These are phyloP conservation scores for Stenolophus ochropezus DNA, from an alignment of 2,888 invertebrate species.

Conservation along the genomic window DNA sequence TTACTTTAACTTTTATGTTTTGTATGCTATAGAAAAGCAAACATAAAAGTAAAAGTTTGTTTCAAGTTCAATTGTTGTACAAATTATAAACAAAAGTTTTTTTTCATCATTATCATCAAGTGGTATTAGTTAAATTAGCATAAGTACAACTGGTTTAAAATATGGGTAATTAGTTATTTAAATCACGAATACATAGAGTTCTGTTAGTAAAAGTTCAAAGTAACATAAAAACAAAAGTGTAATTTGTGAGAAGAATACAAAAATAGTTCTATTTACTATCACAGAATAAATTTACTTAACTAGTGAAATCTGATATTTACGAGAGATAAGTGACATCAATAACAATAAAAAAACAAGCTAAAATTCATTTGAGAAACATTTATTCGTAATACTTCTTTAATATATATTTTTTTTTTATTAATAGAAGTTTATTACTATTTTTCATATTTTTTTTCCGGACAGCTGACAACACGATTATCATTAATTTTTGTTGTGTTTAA, in stretches of 20 bases:
- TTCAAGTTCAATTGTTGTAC: background rate
- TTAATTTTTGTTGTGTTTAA: background rate
- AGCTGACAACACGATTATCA: background rate
- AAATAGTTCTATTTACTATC: slow-evolving; percentile 11
- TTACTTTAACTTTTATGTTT: slow-evolving; percentile 8
- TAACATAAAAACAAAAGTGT: background rate
- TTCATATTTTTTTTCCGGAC: background rate
- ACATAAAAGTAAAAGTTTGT: slow-evolving; percentile 22
- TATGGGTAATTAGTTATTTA: background rate
- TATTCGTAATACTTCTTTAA: background rate
- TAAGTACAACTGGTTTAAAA: background rate
- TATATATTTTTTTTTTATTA: background rate
- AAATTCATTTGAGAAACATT: background rate
- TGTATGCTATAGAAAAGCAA: background rate
- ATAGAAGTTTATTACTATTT: background rate
- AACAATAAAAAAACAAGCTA: background rate
- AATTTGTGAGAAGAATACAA: background rate
- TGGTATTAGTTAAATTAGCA: background rate
- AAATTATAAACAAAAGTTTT: too few species aligned
- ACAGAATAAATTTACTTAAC: slow-evolving; percentile 38
- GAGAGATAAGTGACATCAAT: background rate
- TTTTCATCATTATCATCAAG: too few species aligned
- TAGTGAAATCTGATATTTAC: slow-evolving; percentile 28
- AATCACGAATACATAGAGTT: background rate
- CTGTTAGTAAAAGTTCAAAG: slow-evolving; percentile 32